Base-by-base conservation (phyloP, 2,888 invertebrate genomes). In the Tinea trinotella region DNA sequence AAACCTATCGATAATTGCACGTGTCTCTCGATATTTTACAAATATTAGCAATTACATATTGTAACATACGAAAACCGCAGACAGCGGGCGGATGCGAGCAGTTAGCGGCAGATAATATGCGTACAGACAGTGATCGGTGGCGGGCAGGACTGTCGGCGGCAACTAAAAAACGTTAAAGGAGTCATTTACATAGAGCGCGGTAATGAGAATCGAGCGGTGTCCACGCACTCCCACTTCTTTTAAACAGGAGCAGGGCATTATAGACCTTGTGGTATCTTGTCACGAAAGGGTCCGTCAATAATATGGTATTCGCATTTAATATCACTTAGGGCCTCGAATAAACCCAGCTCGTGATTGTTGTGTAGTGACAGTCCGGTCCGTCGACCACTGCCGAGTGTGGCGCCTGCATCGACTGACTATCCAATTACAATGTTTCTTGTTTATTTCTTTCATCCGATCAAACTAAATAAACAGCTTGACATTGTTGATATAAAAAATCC, bases 41-140 rank as follows among this genome's bases (percentile, higher is more conserved):
- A 71, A 76, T 78, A 76, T 75, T 70, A 62, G 74, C 80, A 80
- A 82, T 83, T 79, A 84, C 83, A 81, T 75, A 78, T 78, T 79
- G 78, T 80, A 76, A 71, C 70, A 56, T 61, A 63, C 70, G 65
- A 68, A 68, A 74, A 71, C 74, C 71, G 70, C 73, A 70, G 20
- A 36, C 40, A 13, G 18, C 50, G 50, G 17, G 74, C 83, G 83
- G 84, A 83, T 82, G 76, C 67, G 66, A 78, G 83, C 72, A 67
- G 76, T 82, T 84, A 78, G 79, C 71, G 76, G 77, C 76, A 72
- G 70, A 74, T 75, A 80, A 80, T 80, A 74, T 75, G 72, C 70
- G 62, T 66, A 34, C 40, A 17, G 74, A 74, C 76, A 76, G 74
- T 71, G 75, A 75, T 76, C 74, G 68, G 76, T 72, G 70, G 73